phyloP scores from a whole-genome alignment of 2,888 invertebrate genomes.

The Cyrtodaria siliqua region DNA sequence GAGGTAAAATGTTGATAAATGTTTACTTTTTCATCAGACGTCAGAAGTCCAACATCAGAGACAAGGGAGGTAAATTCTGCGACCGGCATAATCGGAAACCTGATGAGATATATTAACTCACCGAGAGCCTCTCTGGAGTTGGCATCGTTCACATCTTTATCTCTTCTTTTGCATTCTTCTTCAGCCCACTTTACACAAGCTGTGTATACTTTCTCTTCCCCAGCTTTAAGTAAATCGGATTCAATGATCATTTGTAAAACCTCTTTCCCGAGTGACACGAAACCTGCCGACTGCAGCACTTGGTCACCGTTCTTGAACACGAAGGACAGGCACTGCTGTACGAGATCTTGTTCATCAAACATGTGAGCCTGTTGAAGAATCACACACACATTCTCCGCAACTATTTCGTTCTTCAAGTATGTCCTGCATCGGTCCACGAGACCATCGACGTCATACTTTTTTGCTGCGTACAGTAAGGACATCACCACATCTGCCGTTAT shows the following conservation, averaged over 20 bases:
- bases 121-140: constrained; percentile 49
- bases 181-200: constrained; percentile 62
- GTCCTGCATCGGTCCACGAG: constrained; percentile 90
- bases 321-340: constrained; percentile 84
- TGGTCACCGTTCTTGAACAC: constrained; percentile 12
- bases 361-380: constrained; percentile 68
- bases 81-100: constrained; percentile 60
- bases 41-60: constrained; percentile 88
- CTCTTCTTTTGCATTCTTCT: constrained; percentile 49
- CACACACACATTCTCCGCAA: constrained; percentile 88
- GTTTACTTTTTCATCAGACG: constrained; percentile 87
- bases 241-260: constrained; percentile 90
- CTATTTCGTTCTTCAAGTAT: constrained; percentile 89
- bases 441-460: constrained; percentile 91
- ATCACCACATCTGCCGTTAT: constrained; percentile 89
- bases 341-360: constrained; percentile 86
- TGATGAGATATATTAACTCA: constrained; percentile 54
- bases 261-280: constrained; percentile 89
- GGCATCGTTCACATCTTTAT: constrained; percentile 21
- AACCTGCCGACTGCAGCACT: constrained; percentile 85
- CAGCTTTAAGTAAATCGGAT: constrained; percentile 90
- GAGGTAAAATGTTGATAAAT: constrained; percentile 54
- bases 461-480: constrained; percentile 90
- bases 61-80: constrained; percentile 89
- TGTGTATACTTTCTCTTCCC: constrained; percentile 72